A percentile compares a stretch with the other conserved stretches of the same genome.
Conservation (phyloP, 2,113 vertebrate genomes). For the Epinephelus fuscoguttatus region DNA sequence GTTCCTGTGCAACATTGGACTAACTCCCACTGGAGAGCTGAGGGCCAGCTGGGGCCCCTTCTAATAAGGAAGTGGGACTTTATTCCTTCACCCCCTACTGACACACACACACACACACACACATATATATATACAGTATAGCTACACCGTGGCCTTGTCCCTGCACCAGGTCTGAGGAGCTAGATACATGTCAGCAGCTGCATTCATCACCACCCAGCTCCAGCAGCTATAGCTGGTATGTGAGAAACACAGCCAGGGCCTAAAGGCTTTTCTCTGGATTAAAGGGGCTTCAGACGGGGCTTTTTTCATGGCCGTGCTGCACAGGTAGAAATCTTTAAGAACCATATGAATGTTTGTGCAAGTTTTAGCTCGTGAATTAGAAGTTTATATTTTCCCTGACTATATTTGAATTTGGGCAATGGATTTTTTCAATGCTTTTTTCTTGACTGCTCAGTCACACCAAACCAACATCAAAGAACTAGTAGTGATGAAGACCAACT, state of each 20-base stretch:
- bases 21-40: slow-evolving; percentile 69
- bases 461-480: too few species aligned
- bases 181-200: slow-evolving; percentile 73
- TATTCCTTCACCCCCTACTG: slow-evolving; percentile 63
- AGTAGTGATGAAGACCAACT: too few species aligned
- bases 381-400: not conserved
- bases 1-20: slow-evolving; percentile 73
- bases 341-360: not conserved
- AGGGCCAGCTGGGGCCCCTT: slow-evolving; percentile 76
- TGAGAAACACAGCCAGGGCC: slow-evolving; percentile 71
- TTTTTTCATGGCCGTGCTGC: slow-evolving; percentile 44
- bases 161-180: slow-evolving; percentile 49
- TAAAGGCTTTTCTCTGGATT: slow-evolving; percentile 74
- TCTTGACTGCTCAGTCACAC: too few species aligned
- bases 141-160: slow-evolving; percentile 36
- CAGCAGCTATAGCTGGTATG: slow-evolving; percentile 61
- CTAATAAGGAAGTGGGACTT: slow-evolving; percentile 80
- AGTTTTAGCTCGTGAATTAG: not conserved
- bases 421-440: not conserved
- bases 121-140: slow-evolving; percentile 24
- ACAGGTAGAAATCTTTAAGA: slow-evolving; percentile 61
- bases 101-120: slow-evolving; percentile 46
- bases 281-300: slow-evolving; percentile 54
- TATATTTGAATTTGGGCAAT: not conserved
- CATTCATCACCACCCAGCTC: slow-evolving; percentile 65